A percentile compares a stretch with the other conserved stretches of the same genome.
Evolutionary conservation across 23 tunicate genomes (phyloP).

Genomic region (Oikopleura vanhoeffeni): DNA sequence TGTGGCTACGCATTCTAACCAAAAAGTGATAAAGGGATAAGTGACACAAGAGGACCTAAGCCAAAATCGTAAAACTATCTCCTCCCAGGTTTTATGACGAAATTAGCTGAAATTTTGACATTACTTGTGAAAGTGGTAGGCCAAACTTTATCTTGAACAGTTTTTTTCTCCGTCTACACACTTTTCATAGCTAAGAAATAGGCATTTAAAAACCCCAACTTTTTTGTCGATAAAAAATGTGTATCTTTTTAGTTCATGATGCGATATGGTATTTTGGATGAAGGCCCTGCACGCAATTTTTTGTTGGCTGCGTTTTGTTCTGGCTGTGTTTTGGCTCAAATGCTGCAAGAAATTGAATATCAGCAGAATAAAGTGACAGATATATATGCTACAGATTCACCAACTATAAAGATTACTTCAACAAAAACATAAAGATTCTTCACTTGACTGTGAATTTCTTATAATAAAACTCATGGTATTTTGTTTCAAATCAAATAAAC

Average conservation of each 20-base stretch:
- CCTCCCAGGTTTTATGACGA: too few relatives aligned
- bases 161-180: background rate
- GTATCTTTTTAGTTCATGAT: constrained; percentile 2
- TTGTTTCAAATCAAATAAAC: too few relatives aligned
- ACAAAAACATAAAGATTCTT: background rate
- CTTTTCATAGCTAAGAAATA: background rate
- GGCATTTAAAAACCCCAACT: background rate
- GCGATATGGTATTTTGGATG: constrained; percentile 1
- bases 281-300: background rate
- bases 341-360: constrained; percentile 7
- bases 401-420: background rate
- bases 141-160: too few relatives aligned
- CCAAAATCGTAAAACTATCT: too few relatives aligned
- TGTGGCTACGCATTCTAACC: too few relatives aligned
- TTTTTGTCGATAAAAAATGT: too few relatives aligned
- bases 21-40: too few relatives aligned
- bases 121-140: too few relatives aligned
- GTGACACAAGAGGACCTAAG: too few relatives aligned
- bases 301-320: background rate
- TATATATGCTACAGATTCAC: background rate
- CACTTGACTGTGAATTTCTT: too few relatives aligned
- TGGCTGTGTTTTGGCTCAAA: constrained; percentile 6
- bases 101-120: too few relatives aligned
- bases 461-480: too few relatives aligned
- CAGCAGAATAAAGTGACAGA: background rate